Conservation (phyloP, 2,797 vertebrate species). For the Lagocephalus sceleratus region DNA sequence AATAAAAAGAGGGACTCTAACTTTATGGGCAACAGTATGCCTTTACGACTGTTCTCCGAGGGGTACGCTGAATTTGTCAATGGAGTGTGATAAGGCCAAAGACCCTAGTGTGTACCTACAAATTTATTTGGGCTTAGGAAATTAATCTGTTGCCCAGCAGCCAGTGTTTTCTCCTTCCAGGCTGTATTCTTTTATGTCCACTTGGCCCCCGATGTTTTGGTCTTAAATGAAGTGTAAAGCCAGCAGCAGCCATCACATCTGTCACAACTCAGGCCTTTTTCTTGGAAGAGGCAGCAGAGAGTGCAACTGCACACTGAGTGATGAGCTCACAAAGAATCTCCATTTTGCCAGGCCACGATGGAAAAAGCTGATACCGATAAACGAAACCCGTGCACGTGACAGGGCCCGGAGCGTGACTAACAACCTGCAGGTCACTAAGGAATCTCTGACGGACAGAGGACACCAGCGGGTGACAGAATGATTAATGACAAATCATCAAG, state of each 20-base stretch:
- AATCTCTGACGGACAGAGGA: conserved; percentile 13
- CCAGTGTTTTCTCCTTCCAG: conserved; percentile 6
- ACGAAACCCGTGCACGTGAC: neutral
- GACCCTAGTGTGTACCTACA: neutral
- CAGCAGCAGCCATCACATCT: conserved; percentile 30
- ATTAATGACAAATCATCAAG: conserved; percentile 14
- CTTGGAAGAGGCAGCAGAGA: conserved; percentile 34
- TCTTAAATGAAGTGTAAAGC: conserved; percentile 50
- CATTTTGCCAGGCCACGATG: conserved; percentile 17
- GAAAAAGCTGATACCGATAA: conserved; percentile 18
- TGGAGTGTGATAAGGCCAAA: neutral
- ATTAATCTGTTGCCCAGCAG: conserved; percentile 16
- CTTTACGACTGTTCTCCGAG: too few species aligned
- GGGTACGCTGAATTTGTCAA: conserved; percentile 25
- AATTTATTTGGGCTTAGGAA: neutral
- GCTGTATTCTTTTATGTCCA: conserved; percentile 28
- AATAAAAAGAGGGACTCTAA: too few species aligned
- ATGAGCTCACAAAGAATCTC: conserved; percentile 41
- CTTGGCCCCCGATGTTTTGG: conserved; percentile 13
- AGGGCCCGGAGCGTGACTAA: conserved; percentile 8
- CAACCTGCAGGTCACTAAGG: neutral
- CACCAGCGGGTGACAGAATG: conserved; percentile 13
- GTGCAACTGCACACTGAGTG: conserved; percentile 17
- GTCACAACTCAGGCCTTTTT: conserved; percentile 33
- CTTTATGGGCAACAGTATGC: too few species aligned